These are phyloP conservation scores for Dermatophagoides farinae DNA, from an alignment of 1,140 invertebrate genomes.

Conservation along the genomic window DNA sequence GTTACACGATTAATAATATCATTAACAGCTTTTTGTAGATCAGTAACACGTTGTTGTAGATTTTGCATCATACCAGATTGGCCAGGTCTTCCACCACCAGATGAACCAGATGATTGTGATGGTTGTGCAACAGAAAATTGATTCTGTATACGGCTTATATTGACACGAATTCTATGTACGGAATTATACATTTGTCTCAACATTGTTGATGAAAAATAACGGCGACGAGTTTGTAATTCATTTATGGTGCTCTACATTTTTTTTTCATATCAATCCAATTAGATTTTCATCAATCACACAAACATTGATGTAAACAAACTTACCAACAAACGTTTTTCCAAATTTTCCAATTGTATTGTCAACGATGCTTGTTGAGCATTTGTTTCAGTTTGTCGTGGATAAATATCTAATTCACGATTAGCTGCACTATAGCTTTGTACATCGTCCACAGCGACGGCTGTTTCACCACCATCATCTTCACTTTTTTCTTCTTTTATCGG, in stretches of 20 bases:
- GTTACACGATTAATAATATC: slow-evolving; percentile 9
- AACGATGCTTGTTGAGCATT: neutral
- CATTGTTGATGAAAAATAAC: slow-evolving; percentile 10
- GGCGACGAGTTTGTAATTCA: slow-evolving; percentile 7
- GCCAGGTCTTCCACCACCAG: neutral
- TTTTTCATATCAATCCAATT: neutral
- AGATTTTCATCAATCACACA: neutral
- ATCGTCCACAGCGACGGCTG: too few species aligned
- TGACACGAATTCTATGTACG: slow-evolving; percentile 9
- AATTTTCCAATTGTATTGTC: slow-evolving; percentile 3
- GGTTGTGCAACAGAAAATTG: neutral
- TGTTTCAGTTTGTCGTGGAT: neutral
- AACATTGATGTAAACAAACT: neutral
- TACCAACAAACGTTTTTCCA: slow-evolving; percentile 9
- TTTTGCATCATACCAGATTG: neutral
- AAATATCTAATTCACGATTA: slow-evolving; percentile 6
- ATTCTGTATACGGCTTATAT: slow-evolving; percentile 9
- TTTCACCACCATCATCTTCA: neutral
- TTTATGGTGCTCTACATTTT: neutral
- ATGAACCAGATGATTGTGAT: neutral
- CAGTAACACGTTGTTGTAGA: slow-evolving; percentile 1
- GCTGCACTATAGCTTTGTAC: slow-evolving; percentile 6
- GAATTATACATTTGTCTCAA: slow-evolving; percentile 11
- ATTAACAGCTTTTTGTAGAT: slow-evolving; percentile 5
- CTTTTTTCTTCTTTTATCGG: neutral